These are phyloP conservation scores for Drosophila emarginata DNA, from an alignment of 2,888 invertebrate species.

Conservation along the genomic window DNA sequence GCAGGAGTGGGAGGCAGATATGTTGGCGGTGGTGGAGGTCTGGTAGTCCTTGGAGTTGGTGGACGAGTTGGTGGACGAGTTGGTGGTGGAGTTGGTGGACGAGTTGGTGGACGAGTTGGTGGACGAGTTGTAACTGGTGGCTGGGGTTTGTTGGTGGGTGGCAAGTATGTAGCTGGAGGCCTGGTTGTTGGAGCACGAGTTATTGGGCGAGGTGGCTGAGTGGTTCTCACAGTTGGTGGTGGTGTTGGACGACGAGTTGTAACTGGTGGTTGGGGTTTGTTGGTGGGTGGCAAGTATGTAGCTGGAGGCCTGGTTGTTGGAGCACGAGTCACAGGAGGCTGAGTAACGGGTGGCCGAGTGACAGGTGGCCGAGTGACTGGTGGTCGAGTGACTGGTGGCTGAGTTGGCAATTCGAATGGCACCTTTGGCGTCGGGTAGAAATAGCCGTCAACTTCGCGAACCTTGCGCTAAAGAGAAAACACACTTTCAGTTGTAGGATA, in stretches of 20 bases:
- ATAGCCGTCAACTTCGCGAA: slow-evolving; percentile 77
- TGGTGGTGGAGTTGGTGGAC: slow-evolving; percentile 45
- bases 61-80: slow-evolving; percentile 38
- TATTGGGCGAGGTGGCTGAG: slow-evolving; percentile 29
- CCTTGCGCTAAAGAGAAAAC: slow-evolving; percentile 62
- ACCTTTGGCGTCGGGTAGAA: slow-evolving; percentile 71
- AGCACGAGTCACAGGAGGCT: slow-evolving; percentile 38
- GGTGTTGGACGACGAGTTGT: slow-evolving; percentile 27
- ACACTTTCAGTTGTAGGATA: neutral
- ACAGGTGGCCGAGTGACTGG: slow-evolving; percentile 51
- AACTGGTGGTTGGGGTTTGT: slow-evolving; percentile 57
- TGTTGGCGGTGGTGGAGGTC: slow-evolving; percentile 33
- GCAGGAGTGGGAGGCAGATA: slow-evolving; percentile 25
- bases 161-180: slow-evolving; percentile 57
- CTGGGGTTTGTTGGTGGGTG: slow-evolving; percentile 57
- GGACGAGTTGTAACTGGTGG: slow-evolving; percentile 43
- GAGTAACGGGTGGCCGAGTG: slow-evolving; percentile 36
- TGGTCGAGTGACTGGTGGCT: slow-evolving; percentile 47
- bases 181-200: slow-evolving; percentile 35
- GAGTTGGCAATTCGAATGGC: slow-evolving; percentile 70
- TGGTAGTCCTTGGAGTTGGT: slow-evolving; percentile 29
- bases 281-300: slow-evolving; percentile 54
- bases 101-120: slow-evolving; percentile 48
- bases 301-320: slow-evolving; percentile 39
- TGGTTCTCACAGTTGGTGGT: slow-evolving; percentile 15